Percentiles rank a stretch among this genome's conserved stretches.
These are phyloP conservation scores for Eurypyga helias DNA, from an alignment of 2,113 vertebrate species.

Conservation along the genomic window DNA sequence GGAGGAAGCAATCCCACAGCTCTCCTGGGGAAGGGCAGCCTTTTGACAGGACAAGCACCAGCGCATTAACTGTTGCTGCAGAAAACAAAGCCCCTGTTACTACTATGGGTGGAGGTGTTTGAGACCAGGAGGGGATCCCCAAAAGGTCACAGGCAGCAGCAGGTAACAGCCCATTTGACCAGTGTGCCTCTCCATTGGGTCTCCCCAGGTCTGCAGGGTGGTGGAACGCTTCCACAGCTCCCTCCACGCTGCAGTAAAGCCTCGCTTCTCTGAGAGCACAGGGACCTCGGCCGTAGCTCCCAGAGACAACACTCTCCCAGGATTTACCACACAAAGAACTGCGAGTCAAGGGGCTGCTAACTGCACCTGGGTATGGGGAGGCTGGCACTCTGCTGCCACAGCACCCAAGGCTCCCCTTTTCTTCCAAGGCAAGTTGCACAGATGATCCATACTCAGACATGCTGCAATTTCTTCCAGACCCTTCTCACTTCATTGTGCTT, in stretches of 20 bases:
- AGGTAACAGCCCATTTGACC: too few relatives aligned
- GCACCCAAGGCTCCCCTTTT: background rate
- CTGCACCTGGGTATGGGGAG: background rate
- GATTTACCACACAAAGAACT: background rate
- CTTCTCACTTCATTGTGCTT: background rate
- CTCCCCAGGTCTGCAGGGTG: background rate
- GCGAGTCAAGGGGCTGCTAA: background rate
- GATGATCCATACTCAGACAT: background rate
- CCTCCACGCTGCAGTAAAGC: fast-evolving
- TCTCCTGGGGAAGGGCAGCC: background rate
- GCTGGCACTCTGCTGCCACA: background rate
- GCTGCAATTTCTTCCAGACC: background rate
- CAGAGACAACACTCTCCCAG: background rate
- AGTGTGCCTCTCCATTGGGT: too few relatives aligned
- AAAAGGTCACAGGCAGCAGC: background rate
- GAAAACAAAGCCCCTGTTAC: background rate
- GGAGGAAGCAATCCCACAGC: background rate
- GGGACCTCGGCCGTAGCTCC: background rate
- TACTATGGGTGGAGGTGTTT: fast-evolving
- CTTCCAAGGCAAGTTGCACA: background rate
- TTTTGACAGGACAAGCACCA: background rate
- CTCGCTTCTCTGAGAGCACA: background rate
- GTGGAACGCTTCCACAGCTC: background rate
- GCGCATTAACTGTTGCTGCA: background rate
- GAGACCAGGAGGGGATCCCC: background rate